These are phyloP conservation scores for Bostrychus sinensis DNA, from an alignment of 2,113 vertebrate species.

Conservation along the genomic window DNA sequence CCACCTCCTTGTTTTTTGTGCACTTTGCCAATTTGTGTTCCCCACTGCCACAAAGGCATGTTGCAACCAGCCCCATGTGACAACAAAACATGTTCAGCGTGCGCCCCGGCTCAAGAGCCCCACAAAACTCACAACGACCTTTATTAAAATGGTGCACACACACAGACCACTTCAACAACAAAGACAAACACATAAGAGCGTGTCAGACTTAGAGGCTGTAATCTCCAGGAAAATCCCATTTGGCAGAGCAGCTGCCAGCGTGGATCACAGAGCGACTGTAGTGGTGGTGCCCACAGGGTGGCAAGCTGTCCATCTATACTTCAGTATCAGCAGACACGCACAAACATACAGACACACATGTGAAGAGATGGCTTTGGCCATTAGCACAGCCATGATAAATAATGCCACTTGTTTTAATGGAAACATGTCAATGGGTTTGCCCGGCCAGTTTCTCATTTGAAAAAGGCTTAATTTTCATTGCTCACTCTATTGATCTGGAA, in stretches of 20 bases:
- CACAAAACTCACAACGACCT: constrained; percentile 21
- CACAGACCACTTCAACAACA: constrained; percentile 58
- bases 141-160: constrained; percentile 56
- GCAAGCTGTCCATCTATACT: constrained; percentile 80
- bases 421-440: constrained; percentile 46
- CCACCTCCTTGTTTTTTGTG: constrained; percentile 17
- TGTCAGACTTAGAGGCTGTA: constrained; percentile 75
- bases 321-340: constrained; percentile 33
- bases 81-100: constrained; percentile 62
- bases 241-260: constrained; percentile 80
- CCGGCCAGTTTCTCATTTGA: constrained; percentile 48
- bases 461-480: constrained; percentile 55
- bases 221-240: constrained; percentile 83
- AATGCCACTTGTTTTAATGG: constrained; percentile 57
- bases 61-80: constrained; percentile 67
- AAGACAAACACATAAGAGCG: constrained; percentile 71
- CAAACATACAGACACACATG: constrained; percentile 15
- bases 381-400: constrained; percentile 51
- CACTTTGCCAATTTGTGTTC: constrained; percentile 53
- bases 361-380: constrained; percentile 46
- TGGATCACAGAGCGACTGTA: constrained; percentile 73
- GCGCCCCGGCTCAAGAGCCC: constrained; percentile 46
- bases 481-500: constrained; percentile 54
- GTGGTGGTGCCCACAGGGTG: constrained; percentile 74
- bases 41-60: constrained; percentile 58